Conservation (phyloP, 2,888 invertebrate species). For the Shargacucullia verbasci region DNA sequence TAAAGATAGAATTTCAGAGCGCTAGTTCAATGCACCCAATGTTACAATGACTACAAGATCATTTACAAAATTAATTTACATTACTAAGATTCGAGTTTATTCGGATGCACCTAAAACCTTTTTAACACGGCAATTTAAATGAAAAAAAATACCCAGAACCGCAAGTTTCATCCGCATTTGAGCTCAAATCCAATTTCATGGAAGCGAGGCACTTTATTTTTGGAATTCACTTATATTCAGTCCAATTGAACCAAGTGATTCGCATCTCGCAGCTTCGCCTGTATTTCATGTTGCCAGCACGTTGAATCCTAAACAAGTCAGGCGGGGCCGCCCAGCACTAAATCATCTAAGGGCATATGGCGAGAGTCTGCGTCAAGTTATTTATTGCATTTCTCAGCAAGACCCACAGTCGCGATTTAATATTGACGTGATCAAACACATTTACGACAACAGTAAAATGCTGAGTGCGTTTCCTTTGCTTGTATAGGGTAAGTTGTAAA, state of each 20-base stretch:
- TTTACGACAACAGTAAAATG: slow-evolving; percentile 75
- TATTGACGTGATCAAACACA: slow-evolving; percentile 69
- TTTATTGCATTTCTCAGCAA: slow-evolving; percentile 76
- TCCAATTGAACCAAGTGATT: slow-evolving; percentile 44
- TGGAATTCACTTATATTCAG: slow-evolving; percentile 37
- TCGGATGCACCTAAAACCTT: slow-evolving; percentile 3
- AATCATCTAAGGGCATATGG: slow-evolving; percentile 71
- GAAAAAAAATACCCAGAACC: slow-evolving; percentile 28
- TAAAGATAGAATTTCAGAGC: not conserved
- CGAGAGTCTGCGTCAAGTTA: slow-evolving; percentile 62
- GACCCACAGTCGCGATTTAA: slow-evolving; percentile 63
- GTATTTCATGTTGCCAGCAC: slow-evolving; percentile 38
- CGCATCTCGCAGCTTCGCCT: slow-evolving; percentile 27
- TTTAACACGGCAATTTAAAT: slow-evolving; percentile 25
- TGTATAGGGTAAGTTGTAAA: slow-evolving; percentile 53
- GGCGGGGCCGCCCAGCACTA: slow-evolving; percentile 62
- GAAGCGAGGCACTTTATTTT: slow-evolving; percentile 46
- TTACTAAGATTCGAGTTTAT: slow-evolving; percentile 20
- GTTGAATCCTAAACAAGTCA: slow-evolving; percentile 51
- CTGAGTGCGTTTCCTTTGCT: slow-evolving; percentile 62
- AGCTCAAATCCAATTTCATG: slow-evolving; percentile 38
- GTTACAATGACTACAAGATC: slow-evolving; percentile 18
- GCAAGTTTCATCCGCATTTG: slow-evolving; percentile 14
- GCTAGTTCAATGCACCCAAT: slow-evolving; percentile 34
- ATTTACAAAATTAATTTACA: slow-evolving; percentile 8